These are phyloP conservation scores for Ondatra zibethicus DNA, from an alignment of 2,113 vertebrate genomes.

Conservation along the genomic window DNA sequence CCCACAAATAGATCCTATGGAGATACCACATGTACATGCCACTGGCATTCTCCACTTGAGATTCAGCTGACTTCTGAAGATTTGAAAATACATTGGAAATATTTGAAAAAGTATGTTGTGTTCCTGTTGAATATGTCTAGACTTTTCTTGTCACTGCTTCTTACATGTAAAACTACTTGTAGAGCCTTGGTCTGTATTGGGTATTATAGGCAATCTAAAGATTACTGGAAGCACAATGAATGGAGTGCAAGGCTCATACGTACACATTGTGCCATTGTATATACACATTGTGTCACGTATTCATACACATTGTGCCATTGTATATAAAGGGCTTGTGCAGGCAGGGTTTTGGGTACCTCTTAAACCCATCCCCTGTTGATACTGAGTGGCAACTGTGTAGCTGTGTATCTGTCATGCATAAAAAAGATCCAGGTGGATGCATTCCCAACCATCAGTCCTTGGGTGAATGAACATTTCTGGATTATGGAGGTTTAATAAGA, in stretches of 20 bases:
- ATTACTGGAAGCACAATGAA: neutral
- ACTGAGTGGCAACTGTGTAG: neutral
- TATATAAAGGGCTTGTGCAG: neutral
- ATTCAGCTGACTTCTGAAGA: neutral
- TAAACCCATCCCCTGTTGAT: neutral
- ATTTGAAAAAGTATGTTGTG: neutral
- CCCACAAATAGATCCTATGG: neutral
- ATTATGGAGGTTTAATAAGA: conserved; percentile 5
- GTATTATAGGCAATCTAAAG: neutral
- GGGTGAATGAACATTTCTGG: neutral
- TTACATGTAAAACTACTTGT: neutral
- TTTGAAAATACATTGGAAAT: neutral
- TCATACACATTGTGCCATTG: neutral
- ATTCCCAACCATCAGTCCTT: neutral
- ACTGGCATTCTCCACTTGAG: neutral
- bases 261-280: neutral
- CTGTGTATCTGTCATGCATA: neutral
- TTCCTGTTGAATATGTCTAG: neutral
- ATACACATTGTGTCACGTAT: neutral
- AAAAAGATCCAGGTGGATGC: neutral
- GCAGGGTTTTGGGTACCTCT: neutral
- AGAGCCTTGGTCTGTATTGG: neutral
- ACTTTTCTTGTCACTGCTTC: neutral
- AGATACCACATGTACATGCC: neutral
- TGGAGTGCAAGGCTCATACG: too few species aligned